Conservation (phyloP, 2,113 vertebrate genomes). For the Candoia aspera region DNA sequence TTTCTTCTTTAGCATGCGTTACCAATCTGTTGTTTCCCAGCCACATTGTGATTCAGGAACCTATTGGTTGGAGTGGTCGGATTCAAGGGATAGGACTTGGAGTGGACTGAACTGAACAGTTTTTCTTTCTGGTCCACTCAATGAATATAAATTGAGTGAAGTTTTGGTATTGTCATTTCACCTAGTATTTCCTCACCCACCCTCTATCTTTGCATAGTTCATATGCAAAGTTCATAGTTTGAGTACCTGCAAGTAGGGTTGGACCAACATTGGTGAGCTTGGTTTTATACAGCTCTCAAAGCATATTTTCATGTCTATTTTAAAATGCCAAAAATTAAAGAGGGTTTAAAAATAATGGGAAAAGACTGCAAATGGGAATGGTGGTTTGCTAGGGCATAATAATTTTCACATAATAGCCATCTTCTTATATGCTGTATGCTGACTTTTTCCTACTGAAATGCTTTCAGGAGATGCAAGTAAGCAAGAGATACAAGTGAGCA, state of each 20-base stretch:
- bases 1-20: background rate
- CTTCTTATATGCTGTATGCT: no score
- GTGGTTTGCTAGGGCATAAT: background rate
- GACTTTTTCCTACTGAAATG: slow-evolving; percentile 12
- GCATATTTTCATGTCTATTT: background rate
- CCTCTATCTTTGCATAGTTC: background rate
- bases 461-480: slow-evolving; percentile 44
- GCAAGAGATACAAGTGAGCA: slow-evolving; percentile 19
- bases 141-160: background rate
- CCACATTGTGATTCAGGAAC: background rate
- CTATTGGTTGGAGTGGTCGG: background rate
- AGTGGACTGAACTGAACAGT: background rate
- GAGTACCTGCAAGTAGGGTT: no score
- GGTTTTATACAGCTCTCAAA: background rate
- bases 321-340: background rate
- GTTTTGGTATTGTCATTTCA: background rate
- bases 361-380: background rate
- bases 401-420: background rate
- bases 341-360: no score
- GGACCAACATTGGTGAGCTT: no score
- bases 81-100: background rate
- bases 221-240: background rate
- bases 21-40: background rate
- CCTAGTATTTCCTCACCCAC: background rate
- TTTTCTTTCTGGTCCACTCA: background rate